phyloP scores from a whole-genome alignment of 2,113 vertebrate genomes.

The Vulpes ferrilata region DNA sequence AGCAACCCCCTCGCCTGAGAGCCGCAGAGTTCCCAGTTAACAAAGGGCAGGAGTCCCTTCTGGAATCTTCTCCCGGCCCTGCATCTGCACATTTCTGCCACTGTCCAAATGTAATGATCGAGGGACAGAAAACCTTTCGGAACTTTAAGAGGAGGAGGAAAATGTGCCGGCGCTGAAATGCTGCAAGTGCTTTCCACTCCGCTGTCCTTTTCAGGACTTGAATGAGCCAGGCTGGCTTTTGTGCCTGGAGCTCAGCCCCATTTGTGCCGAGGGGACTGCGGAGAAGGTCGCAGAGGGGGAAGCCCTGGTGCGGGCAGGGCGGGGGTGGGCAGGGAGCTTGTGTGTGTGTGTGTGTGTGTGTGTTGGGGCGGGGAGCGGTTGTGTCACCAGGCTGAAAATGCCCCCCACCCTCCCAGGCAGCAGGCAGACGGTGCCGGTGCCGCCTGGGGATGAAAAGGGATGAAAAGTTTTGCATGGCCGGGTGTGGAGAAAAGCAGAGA shows the following conservation, averaged over 20 bases:
- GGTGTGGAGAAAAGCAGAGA: constrained; percentile 80
- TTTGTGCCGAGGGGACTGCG: constrained; percentile 74
- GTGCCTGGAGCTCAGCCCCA: constrained; percentile 81
- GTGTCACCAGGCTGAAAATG: constrained; percentile 58
- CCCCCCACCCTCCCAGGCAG: constrained; percentile 54
- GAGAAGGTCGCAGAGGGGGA: constrained; percentile 73
- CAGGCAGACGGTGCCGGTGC: constrained; percentile 66
- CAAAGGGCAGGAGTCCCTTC: constrained; percentile 75
- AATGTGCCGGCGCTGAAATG: constrained; percentile 75
- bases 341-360: too few relatives aligned
- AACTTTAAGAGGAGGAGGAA: constrained; percentile 72
- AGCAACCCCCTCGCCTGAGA: constrained; percentile 3
- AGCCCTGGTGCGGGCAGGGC: constrained; percentile 42
- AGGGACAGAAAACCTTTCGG: constrained; percentile 32
- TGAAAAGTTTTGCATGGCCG: constrained; percentile 83
- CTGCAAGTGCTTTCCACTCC: constrained; percentile 72
- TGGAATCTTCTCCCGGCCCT: constrained; percentile 21
- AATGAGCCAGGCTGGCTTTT: constrained; percentile 85
- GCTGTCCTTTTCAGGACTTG: constrained; percentile 85
- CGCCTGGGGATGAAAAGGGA: constrained; percentile 79
- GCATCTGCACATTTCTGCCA: constrained; percentile 23
- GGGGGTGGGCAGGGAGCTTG: constrained; percentile 62
- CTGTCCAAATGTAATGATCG: constrained; percentile 65
- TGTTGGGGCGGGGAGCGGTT: background rate
- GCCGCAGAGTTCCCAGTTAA: constrained; percentile 74